A percentile compares a stretch with the other conserved stretches of the same genome.
Evolutionary conservation across 1,140 invertebrate genomes (phyloP).

Genomic region (Solenopsis fugax): DNA sequence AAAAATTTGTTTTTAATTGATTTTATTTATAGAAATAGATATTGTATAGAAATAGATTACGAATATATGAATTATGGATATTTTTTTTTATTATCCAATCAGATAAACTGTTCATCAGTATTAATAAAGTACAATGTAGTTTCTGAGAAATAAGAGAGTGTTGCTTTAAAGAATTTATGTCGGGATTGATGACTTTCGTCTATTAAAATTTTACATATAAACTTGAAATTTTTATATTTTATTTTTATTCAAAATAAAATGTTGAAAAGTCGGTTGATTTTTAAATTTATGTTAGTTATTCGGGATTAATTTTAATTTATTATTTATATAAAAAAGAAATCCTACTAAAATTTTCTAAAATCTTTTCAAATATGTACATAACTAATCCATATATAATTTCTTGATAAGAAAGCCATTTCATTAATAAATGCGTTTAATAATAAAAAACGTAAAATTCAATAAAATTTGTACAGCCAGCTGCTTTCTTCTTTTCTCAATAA

Average conservation of each 20-base stretch:
- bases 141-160: too few relatives aligned
- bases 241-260: background rate
- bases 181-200: background rate
- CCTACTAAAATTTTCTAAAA: background rate
- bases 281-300: background rate
- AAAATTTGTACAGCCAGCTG: background rate
- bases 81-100: too few relatives aligned
- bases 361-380: background rate
- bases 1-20: too few relatives aligned
- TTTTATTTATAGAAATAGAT: too few relatives aligned
- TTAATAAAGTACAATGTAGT: too few relatives aligned
- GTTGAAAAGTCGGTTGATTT: background rate
- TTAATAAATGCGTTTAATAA: background rate
- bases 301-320: background rate
- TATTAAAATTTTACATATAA: background rate
- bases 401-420: background rate
- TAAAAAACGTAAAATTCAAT: background rate
- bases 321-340: constrained; percentile 4
- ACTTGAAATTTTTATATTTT: background rate
- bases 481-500: constrained; percentile 9
- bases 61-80: too few relatives aligned
- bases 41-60: too few relatives aligned
- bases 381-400: background rate
- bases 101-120: too few relatives aligned
- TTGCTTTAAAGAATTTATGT: too few relatives aligned